Evolutionary conservation across 2,888 invertebrate genomes (phyloP), one percentile per base, ranked within the genome.

Genomic region (Drosophila subsilvestris): DNA sequence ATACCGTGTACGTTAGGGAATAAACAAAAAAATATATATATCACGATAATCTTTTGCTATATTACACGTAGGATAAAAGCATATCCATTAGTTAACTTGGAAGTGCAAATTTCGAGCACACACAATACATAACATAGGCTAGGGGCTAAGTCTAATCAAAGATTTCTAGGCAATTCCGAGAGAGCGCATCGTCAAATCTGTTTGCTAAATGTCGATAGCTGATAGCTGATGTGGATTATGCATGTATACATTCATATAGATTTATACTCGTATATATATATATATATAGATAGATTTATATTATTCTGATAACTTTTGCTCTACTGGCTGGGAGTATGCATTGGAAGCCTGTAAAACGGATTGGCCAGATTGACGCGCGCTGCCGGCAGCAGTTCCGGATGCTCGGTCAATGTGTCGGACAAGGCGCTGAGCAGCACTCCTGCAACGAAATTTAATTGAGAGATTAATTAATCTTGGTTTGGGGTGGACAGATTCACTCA

Each of bases 341-440:
- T 80, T 75, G 91, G 91, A 75, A 92, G 84, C 73, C 91, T 86
- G 69, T 90, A 90, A 49, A 90, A 91, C 6, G 91, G 89, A 76
- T 88, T 91, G 47, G 93, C 93, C 49, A 94, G 90, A 32, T 93
- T 93, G 49, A 94, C 93, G 70, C 93, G 93, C 2, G 94, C 93
- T 29, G 92, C 91, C 63, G 94, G 93, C 81, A 95, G 91, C 18
- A 95, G 89, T 82, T 95, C 95, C 0, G 96, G 95, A 87, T 95
- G 95, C 82, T 96, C 96, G 43, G 94, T 94, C 75, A 96, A 92
- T 0, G 95, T 95, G 89, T 96, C 96, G 0, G 96, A 95, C 70
- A 96, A 90, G 1, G 96, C 95, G 22, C 95, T 95, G 73, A 96
- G 94, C 91, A 96, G 93, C n/a, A 96, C 95, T 89, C 96, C 96